Conservation (phyloP, 2,113 vertebrate genomes). For the Ammodytes marinus region DNA sequence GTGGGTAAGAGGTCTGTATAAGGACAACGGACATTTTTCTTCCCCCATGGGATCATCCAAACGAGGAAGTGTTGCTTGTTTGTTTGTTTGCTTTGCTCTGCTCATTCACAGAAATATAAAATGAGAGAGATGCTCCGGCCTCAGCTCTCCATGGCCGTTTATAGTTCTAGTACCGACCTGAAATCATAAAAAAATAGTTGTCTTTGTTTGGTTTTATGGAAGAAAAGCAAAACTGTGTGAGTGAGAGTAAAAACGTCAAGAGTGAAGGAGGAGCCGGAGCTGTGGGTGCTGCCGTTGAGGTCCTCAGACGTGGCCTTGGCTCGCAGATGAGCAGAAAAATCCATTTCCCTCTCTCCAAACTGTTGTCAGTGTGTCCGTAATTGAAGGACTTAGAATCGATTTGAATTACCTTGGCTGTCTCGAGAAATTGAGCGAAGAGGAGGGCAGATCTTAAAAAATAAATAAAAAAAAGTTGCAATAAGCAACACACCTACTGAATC, state of each 20-base stretch:
- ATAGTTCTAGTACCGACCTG: slow-evolving; percentile 29
- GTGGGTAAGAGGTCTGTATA: neutral
- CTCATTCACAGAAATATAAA: slow-evolving; percentile 20
- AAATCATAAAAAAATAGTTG: slow-evolving; percentile 49
- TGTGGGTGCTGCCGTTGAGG: slow-evolving; percentile 23
- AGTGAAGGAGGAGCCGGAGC: slow-evolving; percentile 37
- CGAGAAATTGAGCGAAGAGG: slow-evolving; percentile 66
- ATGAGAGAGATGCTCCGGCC: neutral
- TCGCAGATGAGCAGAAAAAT: slow-evolving; percentile 75
- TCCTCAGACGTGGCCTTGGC: slow-evolving; percentile 74
- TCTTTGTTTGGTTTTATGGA: slow-evolving; percentile 63
- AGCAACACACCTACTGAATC: slow-evolving; percentile 44
- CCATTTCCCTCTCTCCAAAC: slow-evolving; percentile 74
- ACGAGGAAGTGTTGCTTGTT: neutral
- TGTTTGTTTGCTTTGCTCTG: slow-evolving; percentile 24
- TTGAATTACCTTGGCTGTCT: slow-evolving; percentile 78
- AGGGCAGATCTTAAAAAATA: slow-evolving; percentile 59
- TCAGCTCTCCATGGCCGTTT: slow-evolving; percentile 6
- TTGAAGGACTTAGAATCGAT: slow-evolving; percentile 83
- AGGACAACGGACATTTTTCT: neutral
- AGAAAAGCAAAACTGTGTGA: slow-evolving; percentile 26
- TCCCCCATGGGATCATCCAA: neutral
- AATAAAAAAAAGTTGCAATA: slow-evolving; percentile 72
- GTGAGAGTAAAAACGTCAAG: slow-evolving; percentile 44
- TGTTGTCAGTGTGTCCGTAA: slow-evolving; percentile 76